Conservation (phyloP, 2,797 vertebrate species). For the Coreius guichenoti region DNA sequence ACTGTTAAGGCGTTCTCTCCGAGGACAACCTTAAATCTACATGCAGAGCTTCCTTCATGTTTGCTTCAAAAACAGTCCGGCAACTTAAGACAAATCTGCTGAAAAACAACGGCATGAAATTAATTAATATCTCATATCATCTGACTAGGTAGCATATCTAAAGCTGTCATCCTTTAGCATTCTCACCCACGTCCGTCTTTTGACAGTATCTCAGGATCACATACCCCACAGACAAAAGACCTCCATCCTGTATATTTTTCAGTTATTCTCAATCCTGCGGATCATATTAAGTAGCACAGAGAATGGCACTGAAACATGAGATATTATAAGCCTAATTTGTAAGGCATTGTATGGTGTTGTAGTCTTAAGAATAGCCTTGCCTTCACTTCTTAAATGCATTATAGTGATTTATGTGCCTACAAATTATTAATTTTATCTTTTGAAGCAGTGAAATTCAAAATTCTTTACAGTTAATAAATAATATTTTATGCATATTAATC, state of each 20-base stretch:
- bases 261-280: background rate
- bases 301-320: background rate
- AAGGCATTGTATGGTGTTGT: background rate
- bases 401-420: background rate
- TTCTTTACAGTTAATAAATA: background rate
- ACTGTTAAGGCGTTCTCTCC: conserved; percentile 41
- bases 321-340: background rate
- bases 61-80: background rate
- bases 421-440: background rate
- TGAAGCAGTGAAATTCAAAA: background rate
- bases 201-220: background rate
- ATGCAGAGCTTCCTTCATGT: background rate
- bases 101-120: background rate
- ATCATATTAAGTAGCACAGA: background rate
- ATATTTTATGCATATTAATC: background rate
- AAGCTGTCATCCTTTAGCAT: background rate
- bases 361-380: background rate
- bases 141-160: conserved; percentile 1
- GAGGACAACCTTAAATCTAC: conserved; percentile 34
- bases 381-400: background rate
- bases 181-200: background rate
- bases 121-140: background rate
- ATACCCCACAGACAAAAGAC: background rate
- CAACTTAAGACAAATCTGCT: background rate
- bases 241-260: background rate